Conservation (phyloP, 2,113 vertebrate genomes). For the human (Homo sapiens) region DNA sequence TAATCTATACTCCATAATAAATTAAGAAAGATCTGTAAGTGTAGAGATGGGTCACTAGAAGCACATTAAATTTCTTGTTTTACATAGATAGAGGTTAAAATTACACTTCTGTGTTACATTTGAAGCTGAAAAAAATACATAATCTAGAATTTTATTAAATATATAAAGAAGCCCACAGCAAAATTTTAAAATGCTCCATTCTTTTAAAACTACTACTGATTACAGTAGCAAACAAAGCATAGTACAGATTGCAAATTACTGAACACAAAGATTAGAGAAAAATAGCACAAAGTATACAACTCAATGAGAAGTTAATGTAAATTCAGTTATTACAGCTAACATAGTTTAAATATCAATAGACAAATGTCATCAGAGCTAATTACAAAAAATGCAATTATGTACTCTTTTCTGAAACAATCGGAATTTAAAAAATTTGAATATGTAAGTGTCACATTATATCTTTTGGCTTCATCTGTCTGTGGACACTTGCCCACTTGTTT, state of each 20-base stretch:
- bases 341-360: not conserved
- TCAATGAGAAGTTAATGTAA: not conserved
- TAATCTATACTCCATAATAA: not conserved
- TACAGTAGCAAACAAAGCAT: not conserved
- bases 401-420: not conserved
- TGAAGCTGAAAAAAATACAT: not conserved
- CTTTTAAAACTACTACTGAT: conserved; percentile 23
- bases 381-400: not conserved
- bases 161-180: not conserved
- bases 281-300: not conserved
- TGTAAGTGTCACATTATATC: not conserved
- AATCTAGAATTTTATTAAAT: not conserved
- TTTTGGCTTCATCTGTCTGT: not conserved
- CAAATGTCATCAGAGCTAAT: not conserved
- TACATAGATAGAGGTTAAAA: not conserved
- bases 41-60: not conserved
- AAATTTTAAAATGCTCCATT: not conserved
- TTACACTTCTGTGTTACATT: not conserved
- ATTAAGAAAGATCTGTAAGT: not conserved
- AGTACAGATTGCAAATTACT: not conserved
- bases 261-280: not conserved
- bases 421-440: not conserved
- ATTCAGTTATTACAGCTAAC: not conserved
- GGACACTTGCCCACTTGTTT: not conserved
- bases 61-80: not conserved